Percentiles rank a stretch among this genome's conserved stretches.
Evolutionary conservation across 2,888 invertebrate species (phyloP).

Genomic region (Troides helena): DNA sequence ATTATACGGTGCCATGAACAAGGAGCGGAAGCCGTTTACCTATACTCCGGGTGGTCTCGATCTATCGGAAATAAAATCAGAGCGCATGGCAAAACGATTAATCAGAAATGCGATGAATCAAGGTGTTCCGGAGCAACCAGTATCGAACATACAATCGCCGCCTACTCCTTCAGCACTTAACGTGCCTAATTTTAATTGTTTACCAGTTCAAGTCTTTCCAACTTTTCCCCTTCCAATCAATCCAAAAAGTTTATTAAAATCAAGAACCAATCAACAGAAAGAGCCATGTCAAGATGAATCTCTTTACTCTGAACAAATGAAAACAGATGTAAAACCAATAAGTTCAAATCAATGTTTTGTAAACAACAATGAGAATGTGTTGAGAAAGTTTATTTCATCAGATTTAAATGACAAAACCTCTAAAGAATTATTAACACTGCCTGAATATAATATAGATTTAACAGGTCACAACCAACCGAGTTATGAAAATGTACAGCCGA

Average conservation of each 20-base stretch:
- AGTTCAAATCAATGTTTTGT: conserved; percentile 29
- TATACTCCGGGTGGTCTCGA: conserved; percentile 96
- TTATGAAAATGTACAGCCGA: conserved; percentile 44
- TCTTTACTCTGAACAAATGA: conserved; percentile 39
- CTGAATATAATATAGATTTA: conserved; percentile 45
- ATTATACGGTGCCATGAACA: conserved; percentile 93
- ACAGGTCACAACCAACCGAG: conserved; percentile 40
- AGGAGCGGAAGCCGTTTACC: conserved; percentile 96
- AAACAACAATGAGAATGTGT: conserved; percentile 45
- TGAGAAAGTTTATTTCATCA: conserved; percentile 40
- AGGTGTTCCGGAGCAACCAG: conserved; percentile 84
- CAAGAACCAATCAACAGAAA: conserved; percentile 60
- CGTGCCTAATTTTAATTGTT: conserved; percentile 70
- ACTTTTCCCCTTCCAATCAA: conserved; percentile 85
- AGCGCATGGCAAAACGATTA: conserved; percentile 90
- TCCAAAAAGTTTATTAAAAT: conserved; percentile 79
- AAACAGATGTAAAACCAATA: conserved; percentile 26
- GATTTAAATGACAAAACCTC: conserved; percentile 45
- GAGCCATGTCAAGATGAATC: conserved; percentile 44
- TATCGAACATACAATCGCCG: conserved; percentile 71
- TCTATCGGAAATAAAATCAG: conserved; percentile 93
- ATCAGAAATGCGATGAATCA: conserved; percentile 81
- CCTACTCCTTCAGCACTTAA: conserved; percentile 69
- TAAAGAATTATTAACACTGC: conserved; percentile 48
- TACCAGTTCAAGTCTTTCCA: conserved; percentile 78